A percentile compares a stretch with the other conserved stretches of the same genome.
These are phyloP conservation scores for Gyrodactylus bullatarudis DNA, from an alignment of 1,140 invertebrate species.

Conservation along the genomic window DNA sequence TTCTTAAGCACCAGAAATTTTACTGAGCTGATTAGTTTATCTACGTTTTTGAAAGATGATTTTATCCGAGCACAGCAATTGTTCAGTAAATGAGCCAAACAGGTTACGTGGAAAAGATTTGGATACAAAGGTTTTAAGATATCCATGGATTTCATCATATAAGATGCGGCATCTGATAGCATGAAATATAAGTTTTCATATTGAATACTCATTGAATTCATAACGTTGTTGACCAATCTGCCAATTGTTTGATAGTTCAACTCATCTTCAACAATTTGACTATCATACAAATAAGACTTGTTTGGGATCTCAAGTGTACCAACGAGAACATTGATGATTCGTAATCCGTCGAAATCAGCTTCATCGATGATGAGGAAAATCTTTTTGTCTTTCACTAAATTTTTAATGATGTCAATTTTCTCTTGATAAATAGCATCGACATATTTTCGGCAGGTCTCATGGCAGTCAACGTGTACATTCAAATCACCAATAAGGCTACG, in stretches of 20 bases:
- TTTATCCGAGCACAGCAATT: not conserved
- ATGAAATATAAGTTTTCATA: not conserved
- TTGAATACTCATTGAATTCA: not conserved
- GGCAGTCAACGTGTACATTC: not conserved
- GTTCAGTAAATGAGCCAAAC: not conserved
- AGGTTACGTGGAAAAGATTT: not conserved
- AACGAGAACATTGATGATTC: not conserved
- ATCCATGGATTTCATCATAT: not conserved
- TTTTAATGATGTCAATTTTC: not conserved
- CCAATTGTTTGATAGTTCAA: not conserved
- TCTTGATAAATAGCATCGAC: not conserved
- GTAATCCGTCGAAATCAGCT: not conserved
- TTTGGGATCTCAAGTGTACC: not conserved
- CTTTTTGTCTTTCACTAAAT: not conserved
- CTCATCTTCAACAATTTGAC: not conserved
- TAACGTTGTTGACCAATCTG: not conserved
- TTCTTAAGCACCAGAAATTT: not conserved
- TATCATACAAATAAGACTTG: not conserved
- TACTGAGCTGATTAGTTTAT: not conserved
- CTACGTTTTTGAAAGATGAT: not conserved
- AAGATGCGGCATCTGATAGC: not conserved
- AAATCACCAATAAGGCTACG: not conserved
- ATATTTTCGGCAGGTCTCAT: not conserved
- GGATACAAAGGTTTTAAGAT: not conserved
- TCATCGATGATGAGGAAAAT: not conserved